Evolutionary conservation across 2,888 invertebrate genomes (phyloP).

Genomic region (Lamellibrachia satsuma): DNA sequence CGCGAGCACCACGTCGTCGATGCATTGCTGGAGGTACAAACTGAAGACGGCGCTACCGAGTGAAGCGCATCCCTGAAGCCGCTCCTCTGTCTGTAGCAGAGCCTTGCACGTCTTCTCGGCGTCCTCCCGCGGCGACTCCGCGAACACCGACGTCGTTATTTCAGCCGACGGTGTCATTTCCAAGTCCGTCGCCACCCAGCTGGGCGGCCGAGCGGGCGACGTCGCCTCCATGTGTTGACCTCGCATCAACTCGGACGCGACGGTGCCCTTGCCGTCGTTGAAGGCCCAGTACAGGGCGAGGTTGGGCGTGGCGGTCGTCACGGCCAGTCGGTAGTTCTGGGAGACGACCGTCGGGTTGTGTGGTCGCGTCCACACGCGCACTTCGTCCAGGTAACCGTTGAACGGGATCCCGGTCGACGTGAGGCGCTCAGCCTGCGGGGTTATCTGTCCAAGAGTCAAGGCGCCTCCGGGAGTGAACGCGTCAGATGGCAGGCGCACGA

Average conservation of each 20-base stretch:
- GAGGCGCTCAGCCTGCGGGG: constrained; percentile 38
- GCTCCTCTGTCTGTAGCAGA: background rate
- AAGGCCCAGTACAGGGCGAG: constrained; percentile 49
- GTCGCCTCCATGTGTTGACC: background rate
- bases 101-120: constrained; percentile 7
- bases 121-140: constrained; percentile 22
- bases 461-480: constrained; percentile 45
- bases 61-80: constrained; percentile 24
- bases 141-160: background rate
- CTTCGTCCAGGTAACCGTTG: constrained; percentile 48
- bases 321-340: constrained; percentile 42
- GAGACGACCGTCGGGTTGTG: constrained; percentile 45
- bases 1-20: background rate
- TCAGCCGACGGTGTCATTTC: background rate
- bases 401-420: constrained; percentile 34
- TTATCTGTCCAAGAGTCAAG: constrained; percentile 44
- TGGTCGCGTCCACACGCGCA: constrained; percentile 49
- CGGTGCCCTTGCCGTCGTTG: constrained; percentile 38
- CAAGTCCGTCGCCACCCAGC: background rate
- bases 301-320: constrained; percentile 43
- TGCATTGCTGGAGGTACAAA: background rate
- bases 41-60: background rate
- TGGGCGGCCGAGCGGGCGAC: background rate
- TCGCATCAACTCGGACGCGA: background rate
- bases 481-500: constrained; percentile 34